These are phyloP conservation scores for Crematogaster levior DNA, from an alignment of 2,888 invertebrate genomes.

Conservation along the genomic window DNA sequence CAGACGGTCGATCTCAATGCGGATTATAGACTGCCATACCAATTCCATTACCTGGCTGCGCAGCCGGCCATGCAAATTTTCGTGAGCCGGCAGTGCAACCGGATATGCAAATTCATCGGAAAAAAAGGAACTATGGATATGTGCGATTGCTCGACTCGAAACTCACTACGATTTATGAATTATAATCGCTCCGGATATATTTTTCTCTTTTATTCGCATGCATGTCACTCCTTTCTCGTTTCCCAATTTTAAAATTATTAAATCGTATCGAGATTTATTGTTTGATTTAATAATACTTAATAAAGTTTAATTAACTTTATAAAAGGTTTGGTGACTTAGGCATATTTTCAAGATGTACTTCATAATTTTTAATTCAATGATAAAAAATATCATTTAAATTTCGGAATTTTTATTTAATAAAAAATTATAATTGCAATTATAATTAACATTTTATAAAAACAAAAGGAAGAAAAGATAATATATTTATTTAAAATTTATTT, in stretches of 20 bases:
- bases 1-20: constrained; percentile 53
- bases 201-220: background rate
- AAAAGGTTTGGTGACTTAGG: no score
- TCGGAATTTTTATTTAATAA: background rate
- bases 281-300: constrained; percentile 2
- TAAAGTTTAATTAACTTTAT: background rate
- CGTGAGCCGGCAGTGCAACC: constrained; percentile 41
- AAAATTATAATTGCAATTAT: background rate
- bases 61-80: constrained; percentile 54
- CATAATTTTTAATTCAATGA: background rate
- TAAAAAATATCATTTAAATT: background rate
- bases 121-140: constrained; percentile 22
- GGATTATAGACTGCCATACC: constrained; percentile 53
- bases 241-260: constrained; percentile 32
- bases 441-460: background rate
- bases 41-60: constrained; percentile 47
- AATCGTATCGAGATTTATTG: constrained; percentile 4
- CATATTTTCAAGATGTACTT: background rate
- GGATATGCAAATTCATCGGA: constrained; percentile 48
- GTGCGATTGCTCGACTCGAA: constrained; percentile 46
- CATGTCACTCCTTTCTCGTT: background rate
- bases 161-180: constrained; percentile 50
- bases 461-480: background rate
- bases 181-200: constrained; percentile 24
- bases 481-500: no score